Evolutionary conservation across 1,140 invertebrate genomes (phyloP).

Genomic region (Lasaia peninsularis): DNA sequence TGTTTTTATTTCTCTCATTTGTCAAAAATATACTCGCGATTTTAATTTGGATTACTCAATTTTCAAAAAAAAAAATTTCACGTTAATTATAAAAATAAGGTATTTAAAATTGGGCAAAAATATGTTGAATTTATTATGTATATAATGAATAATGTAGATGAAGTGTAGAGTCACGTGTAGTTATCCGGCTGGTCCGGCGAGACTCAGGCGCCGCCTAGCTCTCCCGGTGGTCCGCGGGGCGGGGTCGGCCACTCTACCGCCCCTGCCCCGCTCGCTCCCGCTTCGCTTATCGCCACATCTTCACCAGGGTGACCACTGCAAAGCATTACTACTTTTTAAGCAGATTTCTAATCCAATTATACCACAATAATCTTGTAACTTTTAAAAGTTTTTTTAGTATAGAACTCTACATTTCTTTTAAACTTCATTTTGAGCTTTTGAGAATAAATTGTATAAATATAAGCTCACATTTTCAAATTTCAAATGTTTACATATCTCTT

Average conservation of each 20-base stretch:
- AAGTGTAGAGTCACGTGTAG: conserved; percentile 55
- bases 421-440: no score
- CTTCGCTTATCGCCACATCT: conserved; percentile 65
- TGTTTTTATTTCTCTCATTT: no score
- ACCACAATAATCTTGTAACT: no score
- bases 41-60: no score
- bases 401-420: no score
- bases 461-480: no score
- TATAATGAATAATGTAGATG: conserved; percentile 38
- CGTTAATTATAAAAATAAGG: no score
- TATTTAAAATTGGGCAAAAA: no score
- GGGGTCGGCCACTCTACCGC: conserved; percentile 62
- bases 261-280: conserved; percentile 32
- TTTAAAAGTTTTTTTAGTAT: no score
- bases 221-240: conserved; percentile 71
- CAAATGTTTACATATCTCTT: no score
- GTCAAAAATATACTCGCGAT: background rate
- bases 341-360: background rate
- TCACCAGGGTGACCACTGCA: conserved; percentile 32
- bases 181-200: conserved; percentile 34
- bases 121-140: conserved; percentile 24
- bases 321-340: conserved; percentile 39
- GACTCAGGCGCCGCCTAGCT: conserved; percentile 59
- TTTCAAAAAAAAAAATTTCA: no score
- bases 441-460: no score